Conservation (phyloP, 2,113 vertebrate species). For the Myodes glareolus region DNA sequence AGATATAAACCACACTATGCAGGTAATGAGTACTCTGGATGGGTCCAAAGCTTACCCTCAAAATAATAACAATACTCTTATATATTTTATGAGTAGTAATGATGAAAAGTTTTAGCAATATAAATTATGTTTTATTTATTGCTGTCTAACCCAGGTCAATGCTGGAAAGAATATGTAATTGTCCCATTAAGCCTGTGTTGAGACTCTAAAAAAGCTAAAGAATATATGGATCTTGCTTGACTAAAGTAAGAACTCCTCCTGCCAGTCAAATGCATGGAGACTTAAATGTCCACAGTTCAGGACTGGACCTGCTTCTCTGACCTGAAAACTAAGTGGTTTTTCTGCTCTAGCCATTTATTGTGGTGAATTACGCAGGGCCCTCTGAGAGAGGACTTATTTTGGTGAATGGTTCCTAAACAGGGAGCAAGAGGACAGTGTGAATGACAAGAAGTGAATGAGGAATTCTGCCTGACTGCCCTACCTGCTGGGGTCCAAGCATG, state of each 20-base stretch:
- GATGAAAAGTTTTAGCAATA: conserved; percentile 27
- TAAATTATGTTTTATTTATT: not conserved
- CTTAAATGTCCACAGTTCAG: not conserved
- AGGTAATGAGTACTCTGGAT: not conserved
- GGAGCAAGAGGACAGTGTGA: not conserved
- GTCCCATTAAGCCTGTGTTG: not conserved
- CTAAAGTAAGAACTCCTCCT: not conserved
- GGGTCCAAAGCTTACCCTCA: not conserved
- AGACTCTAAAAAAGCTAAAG: not conserved
- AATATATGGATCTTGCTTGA: not conserved
- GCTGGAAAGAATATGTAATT: not conserved
- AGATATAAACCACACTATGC: not conserved
- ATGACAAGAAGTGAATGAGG: not conserved
- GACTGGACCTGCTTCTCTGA: not conserved
- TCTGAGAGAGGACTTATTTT: not conserved
- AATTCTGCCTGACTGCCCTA: not conserved
- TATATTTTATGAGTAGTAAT: not conserved
- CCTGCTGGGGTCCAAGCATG: not conserved
- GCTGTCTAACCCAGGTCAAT: not conserved
- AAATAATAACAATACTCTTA: conserved; percentile 26
- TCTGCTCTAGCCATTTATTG: too few species aligned
- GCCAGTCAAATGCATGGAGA: not conserved
- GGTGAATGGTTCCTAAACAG: not conserved
- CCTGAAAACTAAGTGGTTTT: not conserved
- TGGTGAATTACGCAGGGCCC: not conserved